phyloP scores from a whole-genome alignment of 1,140 invertebrate genomes.

The Eubasilissa regina region DNA sequence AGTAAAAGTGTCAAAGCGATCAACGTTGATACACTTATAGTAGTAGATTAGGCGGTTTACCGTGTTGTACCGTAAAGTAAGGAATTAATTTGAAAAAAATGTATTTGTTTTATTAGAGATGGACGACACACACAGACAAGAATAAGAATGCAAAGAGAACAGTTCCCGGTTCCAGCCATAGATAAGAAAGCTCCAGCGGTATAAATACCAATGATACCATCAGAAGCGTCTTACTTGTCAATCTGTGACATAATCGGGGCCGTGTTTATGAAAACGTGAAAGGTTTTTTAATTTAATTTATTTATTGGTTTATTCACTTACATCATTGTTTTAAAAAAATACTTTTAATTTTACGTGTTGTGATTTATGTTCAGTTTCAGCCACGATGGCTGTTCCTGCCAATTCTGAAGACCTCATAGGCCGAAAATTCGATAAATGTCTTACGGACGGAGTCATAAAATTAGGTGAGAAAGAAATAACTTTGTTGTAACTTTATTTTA shows the following conservation, averaged over 20 bases:
- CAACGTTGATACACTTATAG: too few relatives aligned
- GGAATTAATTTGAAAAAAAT: too few relatives aligned
- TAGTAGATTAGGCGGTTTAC: too few relatives aligned
- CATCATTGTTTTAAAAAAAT: conserved; percentile 1
- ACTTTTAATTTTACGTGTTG: conserved; percentile 16
- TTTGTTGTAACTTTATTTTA: neutral
- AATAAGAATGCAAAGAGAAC: neutral
- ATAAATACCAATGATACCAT: neutral
- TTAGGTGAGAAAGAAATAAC: conserved; percentile 69
- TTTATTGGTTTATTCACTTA: neutral
- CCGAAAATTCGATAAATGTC: conserved; percentile 75
- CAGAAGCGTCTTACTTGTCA: conserved; percentile 27
- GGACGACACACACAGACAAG: too few relatives aligned
- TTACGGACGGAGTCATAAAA: conserved; percentile 76
- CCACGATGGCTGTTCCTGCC: conserved; percentile 45
- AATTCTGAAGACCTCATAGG: conserved; percentile 72
- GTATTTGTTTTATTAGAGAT: too few relatives aligned
- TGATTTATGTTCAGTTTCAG: conserved; percentile 44
- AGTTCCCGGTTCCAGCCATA: neutral
- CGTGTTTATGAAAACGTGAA: conserved; percentile 38
- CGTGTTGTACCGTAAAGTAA: too few relatives aligned
- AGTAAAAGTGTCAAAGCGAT: too few relatives aligned
- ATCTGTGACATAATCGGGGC: conserved; percentile 40
- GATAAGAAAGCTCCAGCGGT: neutral
- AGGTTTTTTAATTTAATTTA: conserved; percentile 34